Base-by-base conservation (phyloP, 2,797 vertebrate genomes). In the Pteropus rufus region DNA sequence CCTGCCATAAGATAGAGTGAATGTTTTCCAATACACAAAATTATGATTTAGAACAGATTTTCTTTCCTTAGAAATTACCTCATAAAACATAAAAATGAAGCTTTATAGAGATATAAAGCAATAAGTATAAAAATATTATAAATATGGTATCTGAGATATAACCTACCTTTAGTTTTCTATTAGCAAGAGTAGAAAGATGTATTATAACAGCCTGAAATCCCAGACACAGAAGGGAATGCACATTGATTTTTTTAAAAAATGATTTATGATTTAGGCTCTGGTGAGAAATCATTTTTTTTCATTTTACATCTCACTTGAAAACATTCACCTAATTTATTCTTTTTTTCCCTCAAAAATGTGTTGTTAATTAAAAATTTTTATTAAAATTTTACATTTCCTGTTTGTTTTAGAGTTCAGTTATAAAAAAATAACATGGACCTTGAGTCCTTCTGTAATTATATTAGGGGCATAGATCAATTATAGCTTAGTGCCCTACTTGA, bases 191-290 rank as follows among this genome's bases (percentile, higher is more conserved):
- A 97, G 58, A 90, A 97, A 97, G 93, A 98, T 96, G 31, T 96
- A 96, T 96, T 91, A 90, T 95, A 94, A 96, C 54, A 84, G 91
- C 95, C 41, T 96, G 95, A 97, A 98, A 96, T 87, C 84, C 58
- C 44, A 97, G 94, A 87, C 52, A 95, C 56, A 98, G 70, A 97
- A 97, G 75, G 89, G 81, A 97, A 97, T 85, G 92, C 94, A 95
- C 9, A 41, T 92, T 98, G 97, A 97, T 98, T 98, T 98, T 87
- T 89, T 95, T 97, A 97, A 97, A 97, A 97, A 95, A 95, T 97
- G 96, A 98, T 98, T 98, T 98, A 98, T 98, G 97, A 95, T 97
- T 97, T 96, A 95, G 93, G 93, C 36, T 96, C 77, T 87, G 65
- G 73, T 97, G 77, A 69, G 86, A 98, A 98, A 97, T 93, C 2